These are phyloP conservation scores for Ursus arctos DNA, from an alignment of 2,113 vertebrate genomes.

Conservation along the genomic window DNA sequence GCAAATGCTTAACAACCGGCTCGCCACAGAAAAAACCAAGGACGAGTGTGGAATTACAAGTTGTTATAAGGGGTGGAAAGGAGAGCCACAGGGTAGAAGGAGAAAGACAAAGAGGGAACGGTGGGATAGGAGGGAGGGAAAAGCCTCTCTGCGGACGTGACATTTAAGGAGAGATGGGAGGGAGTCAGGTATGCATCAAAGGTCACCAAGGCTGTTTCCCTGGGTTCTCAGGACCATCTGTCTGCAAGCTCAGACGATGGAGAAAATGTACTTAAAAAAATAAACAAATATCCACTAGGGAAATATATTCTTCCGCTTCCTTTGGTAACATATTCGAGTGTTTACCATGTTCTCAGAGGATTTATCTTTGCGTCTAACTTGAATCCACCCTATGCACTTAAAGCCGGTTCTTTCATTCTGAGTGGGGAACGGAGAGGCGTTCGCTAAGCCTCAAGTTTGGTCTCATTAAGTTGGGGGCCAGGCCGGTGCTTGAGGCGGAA, in stretches of 20 bases:
- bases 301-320: conserved; percentile 48
- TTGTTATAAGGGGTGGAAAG: conserved; percentile 12
- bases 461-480: not conserved
- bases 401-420: conserved; percentile 25
- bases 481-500: not conserved
- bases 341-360: conserved; percentile 53
- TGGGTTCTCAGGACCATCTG: conserved; percentile 30
- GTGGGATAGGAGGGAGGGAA: not conserved
- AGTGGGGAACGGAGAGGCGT: not conserved
- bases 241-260: not conserved
- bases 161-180: conserved; percentile 48
- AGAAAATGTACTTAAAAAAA: conserved; percentile 65
- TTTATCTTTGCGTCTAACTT: conserved; percentile 32
- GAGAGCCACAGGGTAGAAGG: not conserved
- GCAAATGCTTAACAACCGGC: not conserved
- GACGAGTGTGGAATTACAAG: not conserved
- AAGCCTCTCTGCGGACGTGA: conserved; percentile 2
- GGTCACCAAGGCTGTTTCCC: conserved; percentile 17
- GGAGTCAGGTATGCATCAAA: conserved; percentile 25
- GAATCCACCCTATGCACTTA: not conserved
- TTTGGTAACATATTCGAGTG: conserved; percentile 59
- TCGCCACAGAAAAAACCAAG: not conserved
- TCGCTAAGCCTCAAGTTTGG: not conserved
- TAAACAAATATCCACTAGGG: not conserved
- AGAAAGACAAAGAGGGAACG: not conserved